These are phyloP conservation scores for Monomorium pharaonis DNA, from an alignment of 1,140 invertebrate genomes.

Conservation along the genomic window DNA sequence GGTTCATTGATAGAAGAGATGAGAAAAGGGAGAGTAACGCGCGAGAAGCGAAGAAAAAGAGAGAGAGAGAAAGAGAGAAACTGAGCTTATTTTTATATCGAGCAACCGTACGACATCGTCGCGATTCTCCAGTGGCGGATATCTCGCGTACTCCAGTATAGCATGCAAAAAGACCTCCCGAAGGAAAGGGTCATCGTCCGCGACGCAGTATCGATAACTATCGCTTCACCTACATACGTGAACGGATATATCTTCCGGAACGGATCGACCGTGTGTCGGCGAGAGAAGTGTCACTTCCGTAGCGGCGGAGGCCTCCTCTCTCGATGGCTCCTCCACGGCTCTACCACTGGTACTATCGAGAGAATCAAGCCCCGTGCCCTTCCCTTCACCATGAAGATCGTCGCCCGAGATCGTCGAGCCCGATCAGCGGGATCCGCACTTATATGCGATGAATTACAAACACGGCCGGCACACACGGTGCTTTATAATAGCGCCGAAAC, in stretches of 20 bases:
- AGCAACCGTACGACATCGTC: constrained; percentile 30
- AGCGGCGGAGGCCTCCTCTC: not conserved
- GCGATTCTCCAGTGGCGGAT: not conserved
- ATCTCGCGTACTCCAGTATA: not conserved
- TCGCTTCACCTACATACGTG: constrained; percentile 62
- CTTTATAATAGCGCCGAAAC: constrained; percentile 79
- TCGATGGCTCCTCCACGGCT: not conserved
- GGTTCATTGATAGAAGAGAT: constrained; percentile 51
- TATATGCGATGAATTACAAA: constrained; percentile 76
- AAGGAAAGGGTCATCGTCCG: not conserved
- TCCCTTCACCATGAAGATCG: constrained; percentile 29
- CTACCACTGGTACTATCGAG: constrained; percentile 4
- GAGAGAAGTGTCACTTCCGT: constrained; percentile 33
- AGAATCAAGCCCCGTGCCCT: not conserved
- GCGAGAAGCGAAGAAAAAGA: not conserved
- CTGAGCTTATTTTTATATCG: constrained; percentile 56
- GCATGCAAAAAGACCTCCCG: not conserved
- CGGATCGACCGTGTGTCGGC: not conserved
- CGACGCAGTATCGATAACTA: not conserved
- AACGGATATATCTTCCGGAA: constrained; percentile 11
- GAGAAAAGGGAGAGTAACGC: not conserved
- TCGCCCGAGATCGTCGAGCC: not conserved
- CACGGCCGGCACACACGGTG: constrained; percentile 63
- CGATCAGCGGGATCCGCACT: constrained; percentile 44
- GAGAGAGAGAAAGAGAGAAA: constrained; percentile 11